Base-by-base conservation (phyloP, 2,888 invertebrate species). In the Taenaris catops region DNA sequence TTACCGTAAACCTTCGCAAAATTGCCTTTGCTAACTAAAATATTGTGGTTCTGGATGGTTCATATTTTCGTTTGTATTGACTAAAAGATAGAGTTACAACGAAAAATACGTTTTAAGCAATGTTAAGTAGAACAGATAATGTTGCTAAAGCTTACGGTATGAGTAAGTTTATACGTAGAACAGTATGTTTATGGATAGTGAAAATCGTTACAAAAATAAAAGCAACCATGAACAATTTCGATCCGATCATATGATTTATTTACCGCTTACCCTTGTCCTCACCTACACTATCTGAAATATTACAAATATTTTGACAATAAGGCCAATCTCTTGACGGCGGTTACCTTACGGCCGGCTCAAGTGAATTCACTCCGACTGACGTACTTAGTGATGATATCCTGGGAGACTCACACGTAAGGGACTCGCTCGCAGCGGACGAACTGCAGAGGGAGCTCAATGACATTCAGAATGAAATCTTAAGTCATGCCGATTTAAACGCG, bases 221-320 rank as follows among this genome's bases (percentile, higher is more conserved):
- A n/a, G n/a, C n/a, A n/a, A 16, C 29, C 8, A n/a, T 23, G 27
- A 32, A 34, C 10, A 16, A 7, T 11, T 26, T 63, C 62, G 63
- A 79, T 72, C 75, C 67, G 75, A 72, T 78, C 75, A 74, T 59
- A 61, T 62, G 73, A 75, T 79, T 80, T 76, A 69, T 72, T 65
- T 63, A 57, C 57, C 58, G 55, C 55, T 67, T 52, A 53, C 49
- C 51, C 27, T n/a, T 57, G 52, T 59, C 57, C 60, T 58, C 48
- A 42, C 51, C n/a, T 46, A 48, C 53, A 54, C 58, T 68, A n/a
- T n/a, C 64, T 69, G 60, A 63, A 73, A 73, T 74, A 75, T 75
- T 71, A 57, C 63, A 61, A 64, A 72, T 76, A 73, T 81, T 78
- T 72, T 76, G 73, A 78, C 74, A 73, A 61, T 54, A 65, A 66